Base-by-base conservation (phyloP, 2,888 invertebrate species). In the Andrena chrysosceles region DNA sequence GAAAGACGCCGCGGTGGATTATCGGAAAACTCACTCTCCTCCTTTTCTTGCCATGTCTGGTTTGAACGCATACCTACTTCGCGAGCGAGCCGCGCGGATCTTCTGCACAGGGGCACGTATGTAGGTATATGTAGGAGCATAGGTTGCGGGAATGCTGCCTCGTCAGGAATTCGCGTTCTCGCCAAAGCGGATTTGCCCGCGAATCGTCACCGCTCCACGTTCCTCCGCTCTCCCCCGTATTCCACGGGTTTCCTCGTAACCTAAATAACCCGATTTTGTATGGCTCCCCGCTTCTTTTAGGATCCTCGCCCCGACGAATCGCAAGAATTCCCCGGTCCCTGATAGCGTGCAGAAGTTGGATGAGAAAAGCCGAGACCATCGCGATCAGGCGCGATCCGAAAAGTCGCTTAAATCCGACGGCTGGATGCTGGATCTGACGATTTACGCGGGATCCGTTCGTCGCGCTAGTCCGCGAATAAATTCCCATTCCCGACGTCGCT, bases 131-230 rank as follows among this genome's bases (percentile, higher is more conserved):
- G 13, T 16, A 1, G 16, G 13, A 16, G 42, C 42, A 26, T 16
- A 42, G 10, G 10, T 2, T 23, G 26, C 42, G 33, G 67, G 26
- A 77, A 79, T 56, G 70, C 52, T 79, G 81, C 74, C 80, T 52
- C 48, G 80, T 81, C 81, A 81, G 81, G 80, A 81, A 80, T 79
- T 64, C 74, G 74, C 69, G 79, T 59, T 69, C 31, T 20, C 56
- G n/a, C n/a, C 66, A 81, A 81, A 81, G 81, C 75, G 80, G 81
- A 81, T 77, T 81, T 81, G 60, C 72, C 29, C 72, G 70, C 81
- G 83, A 83, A 81, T 83, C 76, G 62, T 60, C 67, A 49, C 56
- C 33, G 56, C 31, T 42, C 35, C 20, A 2, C 35, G 59, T 54
- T 29, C 72, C 10, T n/a, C 20, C 56, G 20, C 23, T 33, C 16